phyloP scores from a whole-genome alignment of 2,888 invertebrate species.

The Ophioninae sp. region DNA sequence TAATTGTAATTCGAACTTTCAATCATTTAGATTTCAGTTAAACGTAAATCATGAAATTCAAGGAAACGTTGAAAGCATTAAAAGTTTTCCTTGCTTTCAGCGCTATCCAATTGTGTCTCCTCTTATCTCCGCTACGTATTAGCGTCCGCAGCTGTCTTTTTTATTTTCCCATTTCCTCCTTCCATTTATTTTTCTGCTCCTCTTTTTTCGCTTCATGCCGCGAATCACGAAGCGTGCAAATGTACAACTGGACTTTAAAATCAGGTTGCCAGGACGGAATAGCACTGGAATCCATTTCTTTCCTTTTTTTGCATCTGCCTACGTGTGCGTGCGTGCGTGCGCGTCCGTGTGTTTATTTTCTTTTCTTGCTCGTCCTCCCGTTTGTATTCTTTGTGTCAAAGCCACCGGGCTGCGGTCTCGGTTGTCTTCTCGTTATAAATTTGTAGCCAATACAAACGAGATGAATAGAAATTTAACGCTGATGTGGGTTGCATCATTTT shows the following conservation, averaged over 20 bases:
- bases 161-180: not conserved
- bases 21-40: not conserved
- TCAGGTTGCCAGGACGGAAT: constrained; percentile 41
- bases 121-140: not conserved
- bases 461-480: constrained; percentile 2
- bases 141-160: not conserved
- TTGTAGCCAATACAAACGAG: constrained; percentile 18
- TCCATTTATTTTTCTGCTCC: constrained; percentile 4
- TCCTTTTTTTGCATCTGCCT: not conserved
- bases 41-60: not conserved
- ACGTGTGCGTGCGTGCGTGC: not conserved
- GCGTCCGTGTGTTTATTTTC: not conserved
- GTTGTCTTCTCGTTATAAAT: constrained; percentile 49
- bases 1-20: not conserved
- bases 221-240: constrained; percentile 47
- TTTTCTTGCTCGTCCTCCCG: constrained; percentile 34
- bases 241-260: constrained; percentile 43
- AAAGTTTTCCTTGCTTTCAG: not conserved
- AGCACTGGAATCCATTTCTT: constrained; percentile 8
- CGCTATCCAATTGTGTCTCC: not conserved
- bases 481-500: constrained; percentile 24
- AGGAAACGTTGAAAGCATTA: no score
- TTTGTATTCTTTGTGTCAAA: constrained; percentile 34
- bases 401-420: constrained; percentile 46
- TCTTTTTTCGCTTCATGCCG: constrained; percentile 5